A percentile compares a stretch with the other conserved stretches of the same genome.
Evolutionary conservation across 2,888 invertebrate genomes (phyloP).

Genomic region (Chirona hameri): DNA sequence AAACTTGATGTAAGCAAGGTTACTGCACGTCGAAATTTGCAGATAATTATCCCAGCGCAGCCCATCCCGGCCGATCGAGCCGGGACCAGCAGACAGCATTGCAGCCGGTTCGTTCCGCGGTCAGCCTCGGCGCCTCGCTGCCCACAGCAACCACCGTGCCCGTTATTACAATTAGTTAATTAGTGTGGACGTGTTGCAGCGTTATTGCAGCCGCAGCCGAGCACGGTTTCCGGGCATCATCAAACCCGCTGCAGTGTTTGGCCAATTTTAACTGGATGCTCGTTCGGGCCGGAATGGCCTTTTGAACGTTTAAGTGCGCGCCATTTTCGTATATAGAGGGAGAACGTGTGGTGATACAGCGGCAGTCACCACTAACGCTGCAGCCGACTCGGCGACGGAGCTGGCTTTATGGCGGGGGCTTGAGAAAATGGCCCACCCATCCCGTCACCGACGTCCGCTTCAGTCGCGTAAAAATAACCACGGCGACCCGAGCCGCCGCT

Average conservation of each 20-base stretch:
- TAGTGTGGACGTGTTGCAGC: neutral
- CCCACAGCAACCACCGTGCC: neutral
- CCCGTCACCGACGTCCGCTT: neutral
- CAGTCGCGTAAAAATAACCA: neutral
- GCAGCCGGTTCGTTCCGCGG: no score
- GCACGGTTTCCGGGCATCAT: neutral
- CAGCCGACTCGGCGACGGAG: neutral
- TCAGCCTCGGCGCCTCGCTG: no score
- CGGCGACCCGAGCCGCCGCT: no score
- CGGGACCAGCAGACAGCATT: neutral
- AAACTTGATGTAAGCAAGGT: no score
- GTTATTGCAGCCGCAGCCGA: neutral
- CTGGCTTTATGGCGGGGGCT: neutral
- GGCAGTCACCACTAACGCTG: neutral
- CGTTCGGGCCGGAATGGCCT: neutral
- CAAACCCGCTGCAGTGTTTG: neutral
- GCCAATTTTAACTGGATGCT: neutral
- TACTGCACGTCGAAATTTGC: no score
- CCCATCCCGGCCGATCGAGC: neutral
- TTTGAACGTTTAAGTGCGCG: neutral
- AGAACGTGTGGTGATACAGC: neutral
- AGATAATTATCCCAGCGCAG: no score
- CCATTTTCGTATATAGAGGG: neutral
- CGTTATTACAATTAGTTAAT: neutral
- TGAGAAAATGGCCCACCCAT: neutral